Conservation (phyloP, 2,113 vertebrate species). For the Galbula dea region DNA sequence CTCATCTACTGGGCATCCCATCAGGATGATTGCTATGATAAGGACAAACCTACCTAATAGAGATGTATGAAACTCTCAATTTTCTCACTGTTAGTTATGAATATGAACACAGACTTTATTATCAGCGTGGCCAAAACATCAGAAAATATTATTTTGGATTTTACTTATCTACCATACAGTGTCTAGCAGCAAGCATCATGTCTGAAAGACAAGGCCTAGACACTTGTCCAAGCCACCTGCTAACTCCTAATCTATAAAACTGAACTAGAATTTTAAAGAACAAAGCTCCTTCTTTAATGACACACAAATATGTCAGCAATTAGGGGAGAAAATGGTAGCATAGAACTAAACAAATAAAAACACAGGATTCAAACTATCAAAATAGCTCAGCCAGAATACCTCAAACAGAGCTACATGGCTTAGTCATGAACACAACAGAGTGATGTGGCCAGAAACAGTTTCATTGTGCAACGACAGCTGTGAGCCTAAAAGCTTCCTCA, state of each 20-base stretch:
- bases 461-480: background rate
- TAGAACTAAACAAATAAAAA: background rate
- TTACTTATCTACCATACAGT: background rate
- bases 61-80: background rate
- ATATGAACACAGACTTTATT: background rate
- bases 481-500: background rate
- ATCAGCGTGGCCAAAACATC: background rate
- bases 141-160: background rate
- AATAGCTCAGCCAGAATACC: background rate
- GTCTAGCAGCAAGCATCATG: background rate
- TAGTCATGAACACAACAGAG: background rate
- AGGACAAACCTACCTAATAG: background rate
- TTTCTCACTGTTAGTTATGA: background rate
- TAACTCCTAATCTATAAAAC: background rate
- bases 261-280: background rate
- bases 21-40: background rate
- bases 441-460: background rate
- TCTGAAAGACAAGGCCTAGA: background rate
- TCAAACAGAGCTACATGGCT: background rate
- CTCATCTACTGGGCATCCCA: background rate
- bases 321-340: background rate
- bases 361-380: background rate
- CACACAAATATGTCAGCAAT: background rate
- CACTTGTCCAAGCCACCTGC: background rate
- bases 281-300: background rate